Base-by-base conservation (phyloP, 1,140 invertebrate genomes). In the Pseudobourletiella spinata region DNA sequence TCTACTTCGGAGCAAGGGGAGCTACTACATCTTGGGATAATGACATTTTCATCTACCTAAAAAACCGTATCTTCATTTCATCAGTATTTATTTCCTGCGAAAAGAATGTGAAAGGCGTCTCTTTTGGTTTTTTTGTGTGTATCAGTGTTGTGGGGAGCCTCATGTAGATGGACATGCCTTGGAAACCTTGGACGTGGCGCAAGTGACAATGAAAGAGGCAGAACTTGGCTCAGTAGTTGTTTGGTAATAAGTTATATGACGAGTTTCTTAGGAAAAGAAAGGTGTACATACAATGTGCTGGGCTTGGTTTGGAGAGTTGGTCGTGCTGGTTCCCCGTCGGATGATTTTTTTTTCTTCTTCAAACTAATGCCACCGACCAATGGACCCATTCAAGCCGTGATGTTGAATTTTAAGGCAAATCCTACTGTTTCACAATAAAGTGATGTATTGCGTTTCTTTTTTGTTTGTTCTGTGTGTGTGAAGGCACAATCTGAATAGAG, bases 401-500 rank as follows among this genome's bases (percentile, higher is more conserved):
- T 54, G 50, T 26, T 54, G 50, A 54, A 28, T 30, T 48, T 54
- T 54, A 26, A 54, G 50, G 50, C 50, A 54, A 28, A 26, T 22
- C 50, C 30, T 16, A 22, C 22, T 54, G 50, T 28, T 54, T 54
- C 50, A 54, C 58, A 59, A 60, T 26, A 65, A 64, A 64, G 59
- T 66, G 64, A 69, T 69, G 58, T 67, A 56, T 54, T 66, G 43
- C 64, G 52, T 69, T 69, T 64, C 63, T 69, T 66, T 67, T 70
- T 70, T 70, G 64, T 70, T 70, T 70, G 64, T 70, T 69, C 68
- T 70, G 30, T 70, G 59, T 70, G 68, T 70, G 65, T 70, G 35
- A 67, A 70, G 65, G 68, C 68, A 70, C 55, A 67, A 56, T 56
- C 59, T 67, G 67, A 69, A 59, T 65, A 64, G 32, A 39, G 62